Evolutionary conservation across 2,113 vertebrate genomes (phyloP), one percentile per base, ranked within the genome.

Genomic region (Tragelaphus scriptus): DNA sequence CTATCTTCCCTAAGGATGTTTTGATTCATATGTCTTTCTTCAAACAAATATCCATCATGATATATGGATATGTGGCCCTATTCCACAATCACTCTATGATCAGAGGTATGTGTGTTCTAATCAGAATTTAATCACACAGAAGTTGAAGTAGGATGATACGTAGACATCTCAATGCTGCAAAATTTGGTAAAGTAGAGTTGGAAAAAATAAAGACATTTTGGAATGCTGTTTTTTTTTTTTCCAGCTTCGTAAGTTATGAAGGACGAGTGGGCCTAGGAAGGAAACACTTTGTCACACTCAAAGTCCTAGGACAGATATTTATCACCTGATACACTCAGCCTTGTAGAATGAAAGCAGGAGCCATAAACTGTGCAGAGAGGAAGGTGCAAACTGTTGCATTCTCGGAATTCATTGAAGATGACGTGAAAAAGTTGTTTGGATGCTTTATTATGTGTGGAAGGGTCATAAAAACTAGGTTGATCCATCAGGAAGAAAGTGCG

Each of bases 341-440:
- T 98, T 92, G 91, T 96, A 91, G 97, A 97, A 97, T 94, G 98
- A 97, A 97, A 98, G 92, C 85, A 63, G 90, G 95, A 97, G 94
- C 95, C 95, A 96, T 98, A 98, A 98, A 98, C 96, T 23, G 92
- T 86, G 61, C 96, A 85, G 91, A 91, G 98, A 96, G 93, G 94
- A 98, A 89, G 97, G 94, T 75, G 58, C 98, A 98, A 98, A 98
- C 98, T 98, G 98, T 98, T 98, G 98, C 97, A 55, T 96, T 96
- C 96, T 93, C 96, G 90, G 98, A 98, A 98, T 98, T 99, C 98
- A 98, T 98, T 97, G 98, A 98, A 95, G 91, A 98, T 97, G 98
- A 98, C 2, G 11, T 97, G 98, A 97, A 98, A 98, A 98, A 98
- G 98, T 98, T 98, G 98, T 98, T 98, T 96, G n/a, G 98, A 97